phyloP scores from a whole-genome alignment of 2,888 invertebrate genomes.

The Melanchra persicariae region DNA sequence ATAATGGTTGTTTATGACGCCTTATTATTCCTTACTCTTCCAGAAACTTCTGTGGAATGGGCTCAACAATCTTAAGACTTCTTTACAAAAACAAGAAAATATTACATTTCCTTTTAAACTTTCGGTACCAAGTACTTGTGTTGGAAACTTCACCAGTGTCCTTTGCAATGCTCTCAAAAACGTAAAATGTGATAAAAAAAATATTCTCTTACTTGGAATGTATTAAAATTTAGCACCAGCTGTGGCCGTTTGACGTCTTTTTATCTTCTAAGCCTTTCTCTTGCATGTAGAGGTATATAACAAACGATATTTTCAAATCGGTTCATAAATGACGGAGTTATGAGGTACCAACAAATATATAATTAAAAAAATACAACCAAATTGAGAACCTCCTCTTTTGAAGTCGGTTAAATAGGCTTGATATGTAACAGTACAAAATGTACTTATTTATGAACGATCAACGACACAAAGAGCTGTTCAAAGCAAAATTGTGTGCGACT shows the following conservation, averaged over 20 bases:
- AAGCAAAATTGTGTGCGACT: constrained; percentile 62
- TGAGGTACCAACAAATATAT: too few relatives aligned
- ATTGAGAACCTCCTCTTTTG: too few relatives aligned
- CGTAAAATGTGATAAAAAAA: constrained; percentile 32
- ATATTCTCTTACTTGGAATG: constrained; percentile 17
- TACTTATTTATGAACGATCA: constrained; percentile 59
- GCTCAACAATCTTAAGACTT: constrained; percentile 62
- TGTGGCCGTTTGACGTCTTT: constrained; percentile 24
- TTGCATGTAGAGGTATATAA: not conserved
- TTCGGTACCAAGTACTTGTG: constrained; percentile 51
- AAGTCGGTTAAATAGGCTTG: too few relatives aligned
- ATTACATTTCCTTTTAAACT: constrained; percentile 58
- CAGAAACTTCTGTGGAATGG: constrained; percentile 56
- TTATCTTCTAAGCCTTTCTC: constrained; percentile 21
- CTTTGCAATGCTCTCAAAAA: constrained; percentile 35
- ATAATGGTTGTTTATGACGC: constrained; percentile 55
- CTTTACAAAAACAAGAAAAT: constrained; percentile 61
- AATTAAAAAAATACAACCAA: too few relatives aligned
- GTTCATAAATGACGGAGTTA: too few relatives aligned
- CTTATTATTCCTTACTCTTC: constrained; percentile 57
- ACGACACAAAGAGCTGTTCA: constrained; percentile 65
- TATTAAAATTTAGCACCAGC: constrained; percentile 28
- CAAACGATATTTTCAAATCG: too few relatives aligned
- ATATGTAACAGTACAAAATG: constrained; percentile 33
- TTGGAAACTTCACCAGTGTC: constrained; percentile 50